Evolutionary conservation across 2,113 vertebrate genomes (phyloP), one percentile per base, ranked within the genome.

Genomic region (Hymenochirus boettgeri): DNA sequence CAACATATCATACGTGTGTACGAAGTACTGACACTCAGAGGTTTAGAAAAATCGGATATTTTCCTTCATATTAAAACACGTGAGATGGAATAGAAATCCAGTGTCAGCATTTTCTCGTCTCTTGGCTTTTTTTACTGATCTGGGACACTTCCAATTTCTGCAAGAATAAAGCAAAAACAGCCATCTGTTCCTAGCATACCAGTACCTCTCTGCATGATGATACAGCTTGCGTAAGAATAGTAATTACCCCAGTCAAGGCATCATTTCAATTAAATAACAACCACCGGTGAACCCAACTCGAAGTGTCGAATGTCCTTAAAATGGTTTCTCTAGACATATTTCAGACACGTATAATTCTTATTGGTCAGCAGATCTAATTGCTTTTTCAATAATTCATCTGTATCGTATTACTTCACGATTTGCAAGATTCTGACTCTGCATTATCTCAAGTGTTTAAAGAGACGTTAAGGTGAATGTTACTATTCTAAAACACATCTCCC

Each of bases 51-150:
- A n/a, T n/a, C n/a, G n/a, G n/a, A n/a, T n/a, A n/a, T n/a, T n/a
- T n/a, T n/a, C n/a, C n/a, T n/a, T n/a, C n/a, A n/a, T n/a, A n/a
- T n/a, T n/a, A n/a, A 29, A 17, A 48, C 45, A 42, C 21, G 39
- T 31, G 17, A 18, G 17, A 19, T 48, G 19, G 37, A 13, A 7
- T 56, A 50, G 17, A 35, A 58, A 21, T 57, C 35, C 18, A n/a
- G 27, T 66, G 64, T 66, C 55, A 58, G 45, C 56, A 21, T n/a
- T n/a, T n/a, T n/a, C n/a, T n/a, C n/a, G n/a, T n/a, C 27, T 45
- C 47, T n/a, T 29, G 27, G 33, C 26, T 56, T 15, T n/a, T 35
- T 37, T 66, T 48, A 58, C 45, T 51, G 63, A 58, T 58, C n/a
- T 66, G 39, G 55, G 55, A 66, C 12, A 39, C 17, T 37, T 66